phyloP scores from a whole-genome alignment of 2,888 invertebrate species.

The Agrenia bidenticulata region DNA sequence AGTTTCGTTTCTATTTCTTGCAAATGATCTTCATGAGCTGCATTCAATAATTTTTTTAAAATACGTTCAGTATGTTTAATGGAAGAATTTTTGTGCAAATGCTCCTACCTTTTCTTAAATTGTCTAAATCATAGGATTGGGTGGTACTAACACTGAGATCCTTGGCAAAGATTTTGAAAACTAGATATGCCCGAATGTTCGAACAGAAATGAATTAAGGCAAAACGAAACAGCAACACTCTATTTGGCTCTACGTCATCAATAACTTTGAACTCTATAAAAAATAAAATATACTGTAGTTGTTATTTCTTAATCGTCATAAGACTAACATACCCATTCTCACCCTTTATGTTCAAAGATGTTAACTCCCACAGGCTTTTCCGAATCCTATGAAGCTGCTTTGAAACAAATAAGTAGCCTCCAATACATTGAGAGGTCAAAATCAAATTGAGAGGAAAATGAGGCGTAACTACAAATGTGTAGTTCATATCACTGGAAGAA shows the following conservation, averaged over 20 bases:
- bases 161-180: slow-evolving; percentile 42
- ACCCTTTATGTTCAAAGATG: slow-evolving; percentile 39
- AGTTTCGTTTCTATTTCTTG: slow-evolving; percentile 36
- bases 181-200: slow-evolving; percentile 39
- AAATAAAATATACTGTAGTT: slow-evolving; percentile 10
- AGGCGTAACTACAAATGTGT: slow-evolving; percentile 34
- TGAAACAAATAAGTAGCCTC: slow-evolving; percentile 40
- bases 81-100: too few relatives aligned
- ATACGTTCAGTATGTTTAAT: too few relatives aligned
- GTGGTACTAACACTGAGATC: slow-evolving; percentile 22
- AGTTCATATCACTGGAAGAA: slow-evolving; percentile 23
- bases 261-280: slow-evolving; percentile 33
- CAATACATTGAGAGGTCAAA: slow-evolving; percentile 32
- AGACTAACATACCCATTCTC: not conserved
- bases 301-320: not conserved
- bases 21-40: slow-evolving; percentile 42
- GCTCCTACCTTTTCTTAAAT: slow-evolving; percentile 37
- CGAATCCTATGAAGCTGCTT: slow-evolving; percentile 39
- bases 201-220: slow-evolving; percentile 45
- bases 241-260: slow-evolving; percentile 25
- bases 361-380: slow-evolving; percentile 43
- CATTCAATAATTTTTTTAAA: slow-evolving; percentile 8
- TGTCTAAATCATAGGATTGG: slow-evolving; percentile 32
- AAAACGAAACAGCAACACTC: slow-evolving; percentile 41
- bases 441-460: slow-evolving; percentile 45